These are phyloP conservation scores for Phocoena phocoena DNA, from an alignment of 2,113 vertebrate species.

Conservation along the genomic window DNA sequence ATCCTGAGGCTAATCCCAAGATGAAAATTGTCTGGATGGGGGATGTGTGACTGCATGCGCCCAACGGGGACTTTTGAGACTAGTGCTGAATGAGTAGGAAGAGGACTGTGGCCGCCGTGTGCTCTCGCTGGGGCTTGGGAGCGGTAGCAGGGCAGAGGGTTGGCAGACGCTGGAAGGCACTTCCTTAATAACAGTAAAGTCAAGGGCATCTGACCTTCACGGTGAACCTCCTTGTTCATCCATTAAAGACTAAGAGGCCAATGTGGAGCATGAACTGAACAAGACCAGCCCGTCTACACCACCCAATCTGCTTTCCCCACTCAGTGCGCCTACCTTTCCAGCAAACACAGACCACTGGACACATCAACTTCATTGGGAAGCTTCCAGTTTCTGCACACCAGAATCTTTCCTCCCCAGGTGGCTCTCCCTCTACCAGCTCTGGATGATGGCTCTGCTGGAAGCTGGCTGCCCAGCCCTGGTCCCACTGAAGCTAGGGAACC, in stretches of 20 bases:
- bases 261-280: background rate
- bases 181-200: background rate
- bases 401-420: background rate
- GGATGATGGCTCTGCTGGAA: background rate
- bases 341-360: background rate
- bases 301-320: background rate
- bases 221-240: background rate
- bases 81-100: background rate
- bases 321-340: background rate
- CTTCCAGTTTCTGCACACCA: background rate
- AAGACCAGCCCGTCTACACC: background rate
- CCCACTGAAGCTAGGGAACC: conserved; percentile 64
- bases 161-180: background rate
- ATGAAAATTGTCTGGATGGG: background rate
- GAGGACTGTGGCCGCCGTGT: background rate
- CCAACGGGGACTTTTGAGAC: background rate
- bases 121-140: background rate
- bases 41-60: background rate
- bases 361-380: background rate
- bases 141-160: fast-evolving
- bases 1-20: background rate
- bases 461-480: background rate
- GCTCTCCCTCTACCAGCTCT: background rate
- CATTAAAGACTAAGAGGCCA: background rate
- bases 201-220: background rate